Conservation (phyloP, 2,888 invertebrate species). For the Chloroclysta siterata region DNA sequence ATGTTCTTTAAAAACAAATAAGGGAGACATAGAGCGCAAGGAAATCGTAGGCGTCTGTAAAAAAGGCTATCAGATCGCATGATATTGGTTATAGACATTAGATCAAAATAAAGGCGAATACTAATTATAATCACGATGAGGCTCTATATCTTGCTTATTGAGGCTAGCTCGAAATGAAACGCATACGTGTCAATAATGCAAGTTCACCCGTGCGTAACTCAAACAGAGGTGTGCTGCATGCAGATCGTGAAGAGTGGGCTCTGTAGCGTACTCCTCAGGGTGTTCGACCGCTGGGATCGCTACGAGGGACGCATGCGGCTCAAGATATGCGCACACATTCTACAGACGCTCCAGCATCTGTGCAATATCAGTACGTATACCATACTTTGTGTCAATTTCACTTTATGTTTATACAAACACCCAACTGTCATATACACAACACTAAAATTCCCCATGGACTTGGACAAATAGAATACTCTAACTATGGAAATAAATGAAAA, state of each 20-base stretch:
- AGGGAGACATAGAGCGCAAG: background rate
- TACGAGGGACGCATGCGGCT: slow-evolving; percentile 86
- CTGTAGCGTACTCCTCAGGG: slow-evolving; percentile 82
- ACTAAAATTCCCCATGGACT: too few relatives aligned
- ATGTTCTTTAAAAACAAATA: background rate
- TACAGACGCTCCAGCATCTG: slow-evolving; percentile 86
- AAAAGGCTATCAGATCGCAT: too few relatives aligned
- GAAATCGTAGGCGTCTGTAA: background rate
- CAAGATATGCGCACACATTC: slow-evolving; percentile 85
- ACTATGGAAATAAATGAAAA: too few relatives aligned
- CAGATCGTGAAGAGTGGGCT: slow-evolving; percentile 87
- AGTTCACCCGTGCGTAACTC: slow-evolving; percentile 74
- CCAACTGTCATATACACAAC: background rate
- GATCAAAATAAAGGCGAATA: too few relatives aligned
- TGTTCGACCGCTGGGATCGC: slow-evolving; percentile 87
- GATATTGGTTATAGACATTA: too few relatives aligned
- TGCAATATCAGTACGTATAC: slow-evolving; percentile 85
- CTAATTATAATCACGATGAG: background rate
- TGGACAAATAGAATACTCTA: too few relatives aligned
- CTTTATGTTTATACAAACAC: background rate
- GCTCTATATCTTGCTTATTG: slow-evolving; percentile 9
- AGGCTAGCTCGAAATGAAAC: background rate
- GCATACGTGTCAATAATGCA: slow-evolving; percentile 27
- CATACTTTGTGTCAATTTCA: slow-evolving; percentile 43
- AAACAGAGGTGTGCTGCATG: slow-evolving; percentile 86